Conservation (phyloP, 2,888 invertebrate species). For the Phalera bucephala region DNA sequence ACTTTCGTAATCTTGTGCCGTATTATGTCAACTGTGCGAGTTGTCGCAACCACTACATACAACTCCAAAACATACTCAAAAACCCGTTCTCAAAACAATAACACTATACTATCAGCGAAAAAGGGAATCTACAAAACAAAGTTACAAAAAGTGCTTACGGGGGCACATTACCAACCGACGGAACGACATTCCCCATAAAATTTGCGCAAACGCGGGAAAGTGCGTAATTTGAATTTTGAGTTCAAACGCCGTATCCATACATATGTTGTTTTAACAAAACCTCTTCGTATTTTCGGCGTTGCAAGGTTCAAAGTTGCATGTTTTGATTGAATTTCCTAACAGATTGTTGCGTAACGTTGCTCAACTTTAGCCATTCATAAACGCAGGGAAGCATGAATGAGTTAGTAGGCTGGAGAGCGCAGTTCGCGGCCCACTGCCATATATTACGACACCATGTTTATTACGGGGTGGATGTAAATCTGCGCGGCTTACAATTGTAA, state of each 20-base stretch:
- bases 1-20: neutral
- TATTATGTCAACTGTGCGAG: neutral
- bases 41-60: neutral
- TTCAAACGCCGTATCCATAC: neutral
- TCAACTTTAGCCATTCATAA: constrained; percentile 41
- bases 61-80: constrained; percentile 1
- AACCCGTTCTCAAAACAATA: constrained; percentile 8
- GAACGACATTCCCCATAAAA: constrained; percentile 36
- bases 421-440: constrained; percentile 22
- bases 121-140: constrained; percentile 8
- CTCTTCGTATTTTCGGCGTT: too few relatives aligned
- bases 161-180: constrained; percentile 21
- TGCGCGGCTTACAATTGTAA: constrained; percentile 8
- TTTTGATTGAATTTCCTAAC: neutral
- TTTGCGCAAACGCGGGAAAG: constrained; percentile 41
- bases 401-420: constrained; percentile 28
- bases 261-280: neutral
- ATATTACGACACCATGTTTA: constrained; percentile 31
- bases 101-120: constrained; percentile 6
- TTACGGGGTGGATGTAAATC: constrained; percentile 32
- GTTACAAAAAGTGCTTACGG: constrained; percentile 12
- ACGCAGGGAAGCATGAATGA: constrained; percentile 37
- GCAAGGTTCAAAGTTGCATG: neutral
- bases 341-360: neutral
- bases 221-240: constrained; percentile 7